Conservation (phyloP, 2,888 invertebrate genomes). For the Euclidia mi region DNA sequence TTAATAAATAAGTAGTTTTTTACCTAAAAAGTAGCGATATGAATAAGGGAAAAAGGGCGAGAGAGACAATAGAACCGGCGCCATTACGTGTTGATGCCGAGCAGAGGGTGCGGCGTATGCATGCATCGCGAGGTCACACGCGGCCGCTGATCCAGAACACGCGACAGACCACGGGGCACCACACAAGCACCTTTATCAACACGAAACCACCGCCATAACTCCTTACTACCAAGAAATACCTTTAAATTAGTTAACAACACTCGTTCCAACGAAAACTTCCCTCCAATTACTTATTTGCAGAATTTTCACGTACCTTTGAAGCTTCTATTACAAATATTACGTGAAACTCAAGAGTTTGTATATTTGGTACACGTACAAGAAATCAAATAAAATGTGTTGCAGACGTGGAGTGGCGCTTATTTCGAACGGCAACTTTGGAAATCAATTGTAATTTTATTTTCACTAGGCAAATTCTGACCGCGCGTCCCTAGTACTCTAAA, state of each 20-base stretch:
- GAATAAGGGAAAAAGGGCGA: too few species aligned
- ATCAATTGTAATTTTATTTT: slow-evolving; percentile 48
- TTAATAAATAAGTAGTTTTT: too few species aligned
- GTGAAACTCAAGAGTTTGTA: slow-evolving; percentile 23
- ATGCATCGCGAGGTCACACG: slow-evolving; percentile 55
- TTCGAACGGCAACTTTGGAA: slow-evolving; percentile 43
- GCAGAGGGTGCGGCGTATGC: slow-evolving; percentile 33
- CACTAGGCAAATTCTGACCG: slow-evolving; percentile 33
- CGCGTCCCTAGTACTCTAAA: slow-evolving; percentile 15
- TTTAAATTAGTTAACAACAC: slow-evolving; percentile 31
- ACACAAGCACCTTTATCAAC: slow-evolving; percentile 20
- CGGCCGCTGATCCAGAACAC: slow-evolving; percentile 71
- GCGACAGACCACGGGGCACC: slow-evolving; percentile 64
- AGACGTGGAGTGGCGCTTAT: slow-evolving; percentile 39
- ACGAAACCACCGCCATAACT: slow-evolving; percentile 24
- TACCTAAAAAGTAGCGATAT: too few species aligned
- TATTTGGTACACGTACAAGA: slow-evolving; percentile 53
- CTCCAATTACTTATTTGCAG: slow-evolving; percentile 42
- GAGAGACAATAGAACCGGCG: slow-evolving; percentile 1
- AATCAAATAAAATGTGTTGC: slow-evolving; percentile 55
- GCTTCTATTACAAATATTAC: slow-evolving; percentile 42
- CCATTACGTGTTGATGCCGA: slow-evolving; percentile 29
- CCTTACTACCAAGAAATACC: slow-evolving; percentile 34
- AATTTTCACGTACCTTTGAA: slow-evolving; percentile 37
- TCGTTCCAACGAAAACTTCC: slow-evolving; percentile 38